Evolutionary conservation across 2,888 invertebrate genomes (phyloP).

Genomic region (Abscondita cerata): DNA sequence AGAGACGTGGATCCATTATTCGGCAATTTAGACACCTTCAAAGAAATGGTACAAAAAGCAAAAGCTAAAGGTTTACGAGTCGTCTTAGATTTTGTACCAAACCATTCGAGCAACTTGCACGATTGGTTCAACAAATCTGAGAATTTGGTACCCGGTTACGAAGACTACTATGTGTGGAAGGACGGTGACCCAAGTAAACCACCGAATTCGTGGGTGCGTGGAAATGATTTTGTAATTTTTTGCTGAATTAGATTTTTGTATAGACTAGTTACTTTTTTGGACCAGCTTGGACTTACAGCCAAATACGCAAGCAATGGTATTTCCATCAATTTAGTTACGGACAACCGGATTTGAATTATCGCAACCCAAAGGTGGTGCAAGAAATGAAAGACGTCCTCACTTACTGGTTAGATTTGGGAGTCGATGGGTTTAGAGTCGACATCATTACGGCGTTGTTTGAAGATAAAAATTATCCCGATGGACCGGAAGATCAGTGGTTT

Average conservation of each 20-base stretch:
- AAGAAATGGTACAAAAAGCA: constrained; percentile 63
- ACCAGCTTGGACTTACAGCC: constrained; percentile 48
- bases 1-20: constrained; percentile 74
- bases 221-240: background rate
- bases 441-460: constrained; percentile 67
- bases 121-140: constrained; percentile 82
- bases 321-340: constrained; percentile 77
- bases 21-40: constrained; percentile 77
- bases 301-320: constrained; percentile 65
- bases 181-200: constrained; percentile 66
- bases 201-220: constrained; percentile 80
- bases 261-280: constrained; percentile 50
- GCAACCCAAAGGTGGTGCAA: constrained; percentile 71
- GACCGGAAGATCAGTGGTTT: constrained; percentile 64
- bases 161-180: constrained; percentile 82
- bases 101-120: constrained; percentile 78
- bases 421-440: constrained; percentile 88
- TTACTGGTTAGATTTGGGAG: constrained; percentile 84
- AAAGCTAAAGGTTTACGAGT: constrained; percentile 62
- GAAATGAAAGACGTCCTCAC: constrained; percentile 74
- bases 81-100: constrained; percentile 59
- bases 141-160: constrained; percentile 65
- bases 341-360: constrained; percentile 85
- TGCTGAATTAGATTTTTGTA: constrained; percentile 12
- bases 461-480: constrained; percentile 53